Evolutionary conservation across 2,888 invertebrate species (phyloP).

Genomic region (Meiosimyza decipiens): DNA sequence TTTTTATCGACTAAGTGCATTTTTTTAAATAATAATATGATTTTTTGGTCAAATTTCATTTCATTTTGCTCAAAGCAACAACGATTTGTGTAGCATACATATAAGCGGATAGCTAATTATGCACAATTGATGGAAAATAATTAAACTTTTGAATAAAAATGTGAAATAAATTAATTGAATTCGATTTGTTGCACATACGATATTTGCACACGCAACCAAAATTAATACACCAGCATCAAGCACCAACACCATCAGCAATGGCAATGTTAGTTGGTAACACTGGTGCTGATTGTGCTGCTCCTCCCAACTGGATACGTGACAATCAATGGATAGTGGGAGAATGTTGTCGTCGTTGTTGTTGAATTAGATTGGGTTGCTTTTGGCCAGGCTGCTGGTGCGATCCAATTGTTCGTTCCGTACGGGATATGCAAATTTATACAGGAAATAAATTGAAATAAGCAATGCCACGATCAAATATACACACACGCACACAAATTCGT

Average conservation of each 20-base stretch:
- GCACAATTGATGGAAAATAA: too few species aligned
- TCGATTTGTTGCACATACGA: conserved; percentile 51
- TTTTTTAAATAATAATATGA: too few species aligned
- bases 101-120: too few species aligned
- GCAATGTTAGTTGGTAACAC: not conserved
- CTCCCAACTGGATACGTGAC: not conserved
- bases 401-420: not conserved
- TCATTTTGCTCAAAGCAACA: too few species aligned
- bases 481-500: conserved; percentile 45
- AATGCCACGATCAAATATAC: conserved; percentile 5
- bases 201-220: conserved; percentile 62
- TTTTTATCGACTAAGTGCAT: too few species aligned
- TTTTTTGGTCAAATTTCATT: too few species aligned
- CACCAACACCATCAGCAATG: conserved; percentile 19
- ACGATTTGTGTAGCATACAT: too few species aligned
- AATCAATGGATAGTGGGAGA: too few species aligned
- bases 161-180: conserved; percentile 43
- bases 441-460: not conserved
- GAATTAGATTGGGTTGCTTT: too few species aligned
- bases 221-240: conserved; percentile 58
- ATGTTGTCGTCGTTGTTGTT: too few species aligned
- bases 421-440: conserved; percentile 11
- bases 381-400: too few species aligned
- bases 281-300: not conserved
- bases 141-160: too few species aligned